These are phyloP conservation scores for Oceanodroma leucorhoa DNA, from an alignment of 2,797 vertebrate genomes.

Conservation along the genomic window DNA sequence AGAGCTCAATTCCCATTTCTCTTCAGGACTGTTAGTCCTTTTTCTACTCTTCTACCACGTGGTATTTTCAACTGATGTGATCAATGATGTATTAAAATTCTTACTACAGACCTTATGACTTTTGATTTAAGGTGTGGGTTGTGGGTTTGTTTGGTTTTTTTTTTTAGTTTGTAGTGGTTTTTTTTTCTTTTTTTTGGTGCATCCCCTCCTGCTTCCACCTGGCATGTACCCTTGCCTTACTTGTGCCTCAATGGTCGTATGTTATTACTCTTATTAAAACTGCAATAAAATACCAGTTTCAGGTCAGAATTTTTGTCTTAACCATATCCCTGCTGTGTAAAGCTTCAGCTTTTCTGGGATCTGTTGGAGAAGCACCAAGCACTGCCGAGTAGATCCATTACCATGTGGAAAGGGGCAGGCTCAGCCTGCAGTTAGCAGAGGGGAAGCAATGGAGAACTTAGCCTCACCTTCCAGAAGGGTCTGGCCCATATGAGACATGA, in stretches of 20 bases:
- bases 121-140: background rate
- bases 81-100: background rate
- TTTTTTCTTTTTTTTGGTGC: accelerated
- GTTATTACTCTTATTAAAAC: background rate
- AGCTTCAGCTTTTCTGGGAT: background rate
- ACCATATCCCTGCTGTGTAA: background rate
- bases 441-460: background rate
- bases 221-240: background rate
- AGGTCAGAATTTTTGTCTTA: background rate
- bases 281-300: background rate
- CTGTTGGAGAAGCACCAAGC: background rate
- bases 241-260: background rate
- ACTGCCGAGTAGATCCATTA: background rate
- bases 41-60: background rate
- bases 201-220: background rate
- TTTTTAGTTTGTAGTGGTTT: accelerated
- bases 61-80: background rate
- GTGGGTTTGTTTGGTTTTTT: background rate
- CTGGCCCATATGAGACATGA: background rate
- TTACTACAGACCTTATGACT: background rate
- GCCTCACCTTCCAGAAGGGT: background rate
- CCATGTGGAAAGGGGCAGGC: background rate
- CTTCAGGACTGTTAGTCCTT: background rate
- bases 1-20: background rate
- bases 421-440: background rate